Conservation (phyloP, 1,140 invertebrate genomes). For the Trichoplusia ni region DNA sequence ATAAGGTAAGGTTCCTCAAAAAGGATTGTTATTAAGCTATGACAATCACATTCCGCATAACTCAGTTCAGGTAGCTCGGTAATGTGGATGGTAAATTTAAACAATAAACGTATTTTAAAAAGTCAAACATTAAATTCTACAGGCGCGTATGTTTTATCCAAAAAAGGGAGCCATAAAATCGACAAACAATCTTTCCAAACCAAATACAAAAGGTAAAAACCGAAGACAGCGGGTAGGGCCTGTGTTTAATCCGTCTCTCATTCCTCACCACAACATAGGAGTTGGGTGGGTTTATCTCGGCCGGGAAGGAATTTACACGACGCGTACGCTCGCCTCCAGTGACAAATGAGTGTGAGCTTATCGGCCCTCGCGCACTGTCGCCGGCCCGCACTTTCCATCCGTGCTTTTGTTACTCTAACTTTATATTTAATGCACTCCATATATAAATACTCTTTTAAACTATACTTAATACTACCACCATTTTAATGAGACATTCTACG, state of each 20-base stretch:
- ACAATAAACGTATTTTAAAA: background rate
- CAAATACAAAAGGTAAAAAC: slow-evolving; percentile 38
- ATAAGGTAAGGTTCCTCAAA: no score
- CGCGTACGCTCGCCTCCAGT: slow-evolving; percentile 59
- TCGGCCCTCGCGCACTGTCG: slow-evolving; percentile 52
- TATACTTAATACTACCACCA: slow-evolving; percentile 17
- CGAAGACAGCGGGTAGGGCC: slow-evolving; percentile 39
- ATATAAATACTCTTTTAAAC: slow-evolving; percentile 10
- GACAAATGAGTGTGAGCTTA: slow-evolving; percentile 76
- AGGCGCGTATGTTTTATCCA: background rate
- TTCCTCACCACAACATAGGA: slow-evolving; percentile 60
- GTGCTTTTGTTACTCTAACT: slow-evolving; percentile 34
- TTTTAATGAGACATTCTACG: slow-evolving; percentile 48
- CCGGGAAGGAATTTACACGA: slow-evolving; percentile 72
- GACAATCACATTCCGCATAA: no score
- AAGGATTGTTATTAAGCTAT: no score
- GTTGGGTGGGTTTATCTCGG: slow-evolving; percentile 61
- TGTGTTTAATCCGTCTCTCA: slow-evolving; percentile 56
- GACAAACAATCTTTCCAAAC: slow-evolving; percentile 20
- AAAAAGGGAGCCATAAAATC: slow-evolving; percentile 13
- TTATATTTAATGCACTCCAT: slow-evolving; percentile 33
- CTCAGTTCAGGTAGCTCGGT: no score
- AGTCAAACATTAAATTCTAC: background rate
- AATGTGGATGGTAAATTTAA: no score
- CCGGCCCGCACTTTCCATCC: slow-evolving; percentile 49